Base-by-base conservation (phyloP, 2,888 invertebrate genomes). In the Amphipyra tragopoginis region DNA sequence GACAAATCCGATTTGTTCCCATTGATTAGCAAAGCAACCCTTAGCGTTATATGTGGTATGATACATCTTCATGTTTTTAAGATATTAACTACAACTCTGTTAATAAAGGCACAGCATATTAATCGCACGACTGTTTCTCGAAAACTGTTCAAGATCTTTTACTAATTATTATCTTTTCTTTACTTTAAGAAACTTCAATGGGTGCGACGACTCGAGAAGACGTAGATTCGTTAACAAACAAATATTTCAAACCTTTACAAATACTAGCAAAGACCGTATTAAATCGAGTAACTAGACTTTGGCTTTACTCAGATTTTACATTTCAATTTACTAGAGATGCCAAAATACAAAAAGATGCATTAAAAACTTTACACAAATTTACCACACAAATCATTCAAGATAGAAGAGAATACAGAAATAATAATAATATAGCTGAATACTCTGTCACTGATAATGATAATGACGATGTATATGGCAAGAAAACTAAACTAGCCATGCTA, bases 401-500 rank as follows among this genome's bases (percentile, higher is more conserved):
- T 4, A 77, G 89, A 48, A 82, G 77, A 44, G 45, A 57, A 45
- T 69, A 63, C 50, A 61, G 79, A 13, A 60, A 79, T 26, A 60
- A 65, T n/a, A 72, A 77, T 40, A 48, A 59, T 33, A 42, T 67
- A 59, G 11, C 52, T 14, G 47, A 75, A 45, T 33, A 26, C 2
- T 36, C n/a, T 29, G 26, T 48, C 10, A 38, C 42, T 38, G 53
- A 52, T 11, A 39, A 42, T 43, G 53, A 42, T 0, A 65, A 74
- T 29, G 72, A 74, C 61, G 80, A 81, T 6, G 66, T 80, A 1
- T 88, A 86, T 56, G 85, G 78, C 5, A 95, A 92, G 5, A 90
- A 87, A 49, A 94, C 93, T 58, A 95, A 93, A 59, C 89, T 95
- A 83, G 96, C 96, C 0, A 96, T 97, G 87, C 84, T 97, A 60